phyloP scores from a whole-genome alignment of 2,797 vertebrate species.

The Dallia pectoralis region DNA sequence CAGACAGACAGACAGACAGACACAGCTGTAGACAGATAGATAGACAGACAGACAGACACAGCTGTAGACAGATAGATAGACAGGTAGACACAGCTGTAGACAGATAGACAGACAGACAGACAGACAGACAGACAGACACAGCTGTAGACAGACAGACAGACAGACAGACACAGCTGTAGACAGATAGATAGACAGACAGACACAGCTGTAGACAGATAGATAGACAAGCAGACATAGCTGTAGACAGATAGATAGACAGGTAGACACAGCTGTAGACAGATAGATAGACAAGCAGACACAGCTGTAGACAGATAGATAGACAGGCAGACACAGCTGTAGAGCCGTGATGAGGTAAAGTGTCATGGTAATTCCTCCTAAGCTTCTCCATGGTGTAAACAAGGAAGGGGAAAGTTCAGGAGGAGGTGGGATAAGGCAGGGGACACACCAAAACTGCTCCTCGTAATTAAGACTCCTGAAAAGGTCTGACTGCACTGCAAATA shows the following conservation, averaged over 20 bases:
- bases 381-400: constrained; percentile 36
- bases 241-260: constrained; percentile 9
- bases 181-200: constrained; percentile 8
- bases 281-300: too few species aligned
- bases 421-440: constrained; percentile 28
- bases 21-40: too few species aligned
- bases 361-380: constrained; percentile 43
- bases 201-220: too few species aligned
- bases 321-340: constrained; percentile 33
- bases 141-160: too few species aligned
- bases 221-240: too few species aligned
- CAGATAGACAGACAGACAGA: too few species aligned
- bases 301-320: constrained; percentile 10
- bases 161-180: constrained; percentile 2
- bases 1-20: constrained; percentile 4
- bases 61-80: constrained; percentile 10
- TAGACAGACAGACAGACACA: too few species aligned
- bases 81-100: background rate
- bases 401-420: constrained; percentile 26
- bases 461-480: constrained; percentile 76
- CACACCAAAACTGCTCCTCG: constrained; percentile 41
- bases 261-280: constrained; percentile 2
- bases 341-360: constrained; percentile 57
- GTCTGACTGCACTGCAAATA: constrained; percentile 74
- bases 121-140: constrained; percentile 8